Evolutionary conservation across 1,140 invertebrate genomes (phyloP).

Genomic region (Sycobia sp.): DNA sequence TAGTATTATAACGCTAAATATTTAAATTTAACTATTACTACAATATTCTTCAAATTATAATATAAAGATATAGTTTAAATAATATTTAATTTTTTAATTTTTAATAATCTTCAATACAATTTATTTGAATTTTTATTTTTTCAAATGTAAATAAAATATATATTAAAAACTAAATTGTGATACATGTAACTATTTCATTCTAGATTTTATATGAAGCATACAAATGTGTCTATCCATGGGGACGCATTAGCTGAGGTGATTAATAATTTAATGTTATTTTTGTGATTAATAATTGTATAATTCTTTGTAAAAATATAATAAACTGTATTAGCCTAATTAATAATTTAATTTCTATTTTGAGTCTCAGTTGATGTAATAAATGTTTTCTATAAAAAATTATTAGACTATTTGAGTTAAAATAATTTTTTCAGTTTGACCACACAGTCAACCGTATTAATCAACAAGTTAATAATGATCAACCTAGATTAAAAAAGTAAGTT

Average conservation of each 20-base stretch:
- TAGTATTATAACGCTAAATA: too few species aligned
- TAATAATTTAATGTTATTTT: background rate
- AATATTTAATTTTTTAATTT: too few species aligned
- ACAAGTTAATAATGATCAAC: slow-evolving; percentile 36
- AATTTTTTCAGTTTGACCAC: slow-evolving; percentile 31
- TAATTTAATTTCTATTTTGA: background rate
- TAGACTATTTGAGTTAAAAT: background rate
- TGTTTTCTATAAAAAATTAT: background rate
- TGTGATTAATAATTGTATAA: background rate
- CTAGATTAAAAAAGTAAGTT: slow-evolving; percentile 46
- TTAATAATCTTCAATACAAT: too few species aligned
- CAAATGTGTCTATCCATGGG: slow-evolving; percentile 47
- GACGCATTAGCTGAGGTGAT: slow-evolving; percentile 53
- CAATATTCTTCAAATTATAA: too few species aligned
- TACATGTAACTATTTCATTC: background rate
- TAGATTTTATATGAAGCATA: slow-evolving; percentile 49
- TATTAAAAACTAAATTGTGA: too few species aligned
- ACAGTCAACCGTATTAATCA: slow-evolving; percentile 32
- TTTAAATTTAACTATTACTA: too few species aligned
- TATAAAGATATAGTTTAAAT: too few species aligned
- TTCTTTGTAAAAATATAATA: too few species aligned
- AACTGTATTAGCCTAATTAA: background rate
- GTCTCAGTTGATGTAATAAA: background rate
- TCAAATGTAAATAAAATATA: too few species aligned
- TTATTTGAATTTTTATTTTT: too few species aligned